Evolutionary conservation across 2,888 invertebrate species (phyloP), one percentile per base, ranked within the genome.

Genomic region (Mimachlamys varia): DNA sequence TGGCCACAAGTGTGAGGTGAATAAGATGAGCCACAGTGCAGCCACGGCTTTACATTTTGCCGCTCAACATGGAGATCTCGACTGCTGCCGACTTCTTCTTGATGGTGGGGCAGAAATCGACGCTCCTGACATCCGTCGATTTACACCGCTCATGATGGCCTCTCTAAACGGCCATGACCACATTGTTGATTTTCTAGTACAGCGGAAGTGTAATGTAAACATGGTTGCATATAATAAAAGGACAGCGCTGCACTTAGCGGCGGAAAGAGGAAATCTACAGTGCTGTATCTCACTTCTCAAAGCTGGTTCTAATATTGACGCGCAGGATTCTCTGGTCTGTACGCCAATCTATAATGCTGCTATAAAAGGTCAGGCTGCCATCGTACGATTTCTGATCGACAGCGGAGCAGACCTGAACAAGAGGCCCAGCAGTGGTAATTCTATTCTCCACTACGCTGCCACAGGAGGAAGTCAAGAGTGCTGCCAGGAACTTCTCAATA

Each of bases 61-160:
- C 50, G 95, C 95, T 2, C 95, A 95, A 88, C 95, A 95, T 92
- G 95, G 95, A 0, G 94, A 95, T 90, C 88, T 93, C 17, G 94
- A 94, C 87, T 95, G 95, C 62, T 95, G 95, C 89, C 93, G 93
- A 89, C 93, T 95, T 90, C 93, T 96, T 89, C 92, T 96, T 3
- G 93, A 94, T 44, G 93, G 94, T 33, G 95, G 95, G 5, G 96
- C 96, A 10, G 95, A 96, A 92, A 95, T 96, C 44, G 96, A 96
- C 92, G 95, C 95, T 0, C 95, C 95, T 88, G 96, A 96, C 92
- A 96, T 95, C 50, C 94, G 95, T 12, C 94, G 96, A 37, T 96
- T 96, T 93, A 95, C 96, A 3, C 96, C 96, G 3, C 92, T 96
- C n/a, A 96, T 96, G 95, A 96, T 96, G 95, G 96, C 96, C 7